Evolutionary conservation across 2,888 invertebrate genomes (phyloP), one percentile per base, ranked within the genome.

Genomic region (Chymomyza fuscimana): DNA sequence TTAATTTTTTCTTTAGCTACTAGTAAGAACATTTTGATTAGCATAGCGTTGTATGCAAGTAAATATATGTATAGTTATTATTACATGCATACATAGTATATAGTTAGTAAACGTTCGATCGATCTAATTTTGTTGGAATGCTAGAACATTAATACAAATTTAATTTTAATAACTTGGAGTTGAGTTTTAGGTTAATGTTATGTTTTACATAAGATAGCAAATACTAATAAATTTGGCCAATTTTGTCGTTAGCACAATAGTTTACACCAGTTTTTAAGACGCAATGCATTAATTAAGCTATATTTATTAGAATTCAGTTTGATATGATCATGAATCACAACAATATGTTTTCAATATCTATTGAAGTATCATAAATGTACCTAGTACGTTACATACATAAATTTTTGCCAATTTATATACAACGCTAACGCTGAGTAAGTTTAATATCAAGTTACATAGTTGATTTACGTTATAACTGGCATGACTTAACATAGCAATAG

Each of bases 251-350:
- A 77, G 80, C 82, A 75, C 72, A 80, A 71, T 59, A 64, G 22
- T 64, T 73, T 72, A 79, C 77, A 81, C 79, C 60, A 36, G 60
- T 12, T 60, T 60, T 40, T 6, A 60, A 60, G 60, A 60, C 60
- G 72, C 80, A 76, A 74, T 82, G 67, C 78, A 78, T 36, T 32
- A 79, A 74, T 81, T 81, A 66, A 72, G 76, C 76, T 58, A 25
- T 52, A 32, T 15, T 63, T 36, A 19, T n/a, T 19, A 25, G 58
- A 25, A 25, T 58, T 58, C 25, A 19, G 74, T 70, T 79, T 84
- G 84, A 84, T 84, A 84, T 84, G 84, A 87, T 87, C 84, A 87
- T 80, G 77, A 84, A 84, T 84, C 84, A 84, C 84, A 84, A 84
- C 87, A 87, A 82, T 80, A 79, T 79, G 71, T 79, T 85, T 22